phyloP scores from a whole-genome alignment of 2,888 invertebrate species.

The Strigamia transsilvanica region DNA sequence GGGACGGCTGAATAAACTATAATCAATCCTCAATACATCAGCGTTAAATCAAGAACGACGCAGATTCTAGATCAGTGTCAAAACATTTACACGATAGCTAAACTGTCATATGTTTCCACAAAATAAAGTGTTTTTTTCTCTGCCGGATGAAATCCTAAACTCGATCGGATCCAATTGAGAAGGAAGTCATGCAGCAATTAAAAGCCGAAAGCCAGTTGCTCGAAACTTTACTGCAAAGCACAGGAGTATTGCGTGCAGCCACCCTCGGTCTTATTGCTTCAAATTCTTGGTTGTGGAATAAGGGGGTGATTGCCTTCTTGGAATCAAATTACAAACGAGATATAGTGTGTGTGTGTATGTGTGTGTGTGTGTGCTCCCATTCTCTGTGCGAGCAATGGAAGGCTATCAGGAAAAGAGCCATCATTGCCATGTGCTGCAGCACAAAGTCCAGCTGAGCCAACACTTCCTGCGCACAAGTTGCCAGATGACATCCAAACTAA shows the following conservation, averaged over 20 bases:
- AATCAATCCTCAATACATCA: too few relatives aligned
- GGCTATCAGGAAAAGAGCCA: conserved; percentile 31
- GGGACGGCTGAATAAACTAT: too few relatives aligned
- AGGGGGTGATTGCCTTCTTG: conserved; percentile 30
- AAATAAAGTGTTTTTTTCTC: too few relatives aligned
- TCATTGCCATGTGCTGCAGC: conserved; percentile 21
- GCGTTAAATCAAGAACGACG: too few relatives aligned
- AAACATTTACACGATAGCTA: too few relatives aligned
- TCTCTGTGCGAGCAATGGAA: not conserved
- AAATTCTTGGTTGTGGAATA: conserved; percentile 13
- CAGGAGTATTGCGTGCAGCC: conserved; percentile 26
- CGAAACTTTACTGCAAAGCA: conserved; percentile 1
- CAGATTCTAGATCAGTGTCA: too few relatives aligned
- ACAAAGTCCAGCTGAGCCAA: conserved; percentile 37
- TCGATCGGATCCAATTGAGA: not conserved
- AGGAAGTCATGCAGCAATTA: not conserved
- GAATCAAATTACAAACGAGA: conserved; percentile 40
- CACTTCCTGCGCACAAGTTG: conserved; percentile 23
- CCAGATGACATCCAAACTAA: conserved; percentile 22
- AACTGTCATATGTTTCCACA: too few relatives aligned
- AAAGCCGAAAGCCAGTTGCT: not conserved
- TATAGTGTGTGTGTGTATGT: conserved; percentile 1
- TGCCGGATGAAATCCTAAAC: too few relatives aligned
- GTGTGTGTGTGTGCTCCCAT: not conserved
- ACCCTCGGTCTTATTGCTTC: conserved; percentile 19